Evolutionary conservation across 1,140 invertebrate genomes (phyloP).

Genomic region (Diachasmimorpha longicaudata): DNA sequence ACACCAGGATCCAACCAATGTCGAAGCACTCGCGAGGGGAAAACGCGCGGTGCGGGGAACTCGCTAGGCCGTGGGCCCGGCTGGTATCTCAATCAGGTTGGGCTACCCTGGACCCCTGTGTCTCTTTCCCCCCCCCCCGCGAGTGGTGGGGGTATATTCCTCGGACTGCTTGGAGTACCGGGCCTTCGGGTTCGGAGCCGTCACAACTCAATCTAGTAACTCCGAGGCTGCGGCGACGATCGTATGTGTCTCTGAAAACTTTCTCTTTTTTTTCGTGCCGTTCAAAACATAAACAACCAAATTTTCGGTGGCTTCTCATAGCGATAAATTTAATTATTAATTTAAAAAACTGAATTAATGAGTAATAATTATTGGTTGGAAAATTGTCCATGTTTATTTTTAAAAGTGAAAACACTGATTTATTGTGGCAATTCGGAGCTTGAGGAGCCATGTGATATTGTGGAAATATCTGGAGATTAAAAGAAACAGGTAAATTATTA

Average conservation of each 20-base stretch:
- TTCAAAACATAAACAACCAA: neutral
- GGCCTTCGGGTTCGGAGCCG: conserved; percentile 50
- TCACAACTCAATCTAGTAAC: conserved; percentile 62
- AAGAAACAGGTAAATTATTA: neutral
- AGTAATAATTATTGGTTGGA: neutral
- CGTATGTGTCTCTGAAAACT: neutral
- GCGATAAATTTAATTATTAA: neutral
- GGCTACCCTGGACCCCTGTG: conserved; percentile 45
- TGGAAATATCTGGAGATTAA: neutral
- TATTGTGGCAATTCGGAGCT: neutral
- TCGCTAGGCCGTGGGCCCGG: conserved; percentile 43
- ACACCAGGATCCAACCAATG: neutral
- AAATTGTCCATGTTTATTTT: neutral
- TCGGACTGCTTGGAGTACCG: conserved; percentile 31
- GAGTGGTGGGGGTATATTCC: conserved; percentile 32
- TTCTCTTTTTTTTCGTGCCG: neutral
- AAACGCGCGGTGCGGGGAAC: conserved; percentile 35
- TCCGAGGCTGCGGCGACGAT: conserved; percentile 42
- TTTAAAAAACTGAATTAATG: neutral
- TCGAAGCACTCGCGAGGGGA: neutral
- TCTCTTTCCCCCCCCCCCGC: conserved; percentile 22
- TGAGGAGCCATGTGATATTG: neutral
- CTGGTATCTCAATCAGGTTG: conserved; percentile 61
- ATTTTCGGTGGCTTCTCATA: neutral
- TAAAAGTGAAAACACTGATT: neutral